A percentile compares a stretch with the other conserved stretches of the same genome.
Conservation (phyloP, 2,888 invertebrate species). For the Eupsilia transversa region DNA sequence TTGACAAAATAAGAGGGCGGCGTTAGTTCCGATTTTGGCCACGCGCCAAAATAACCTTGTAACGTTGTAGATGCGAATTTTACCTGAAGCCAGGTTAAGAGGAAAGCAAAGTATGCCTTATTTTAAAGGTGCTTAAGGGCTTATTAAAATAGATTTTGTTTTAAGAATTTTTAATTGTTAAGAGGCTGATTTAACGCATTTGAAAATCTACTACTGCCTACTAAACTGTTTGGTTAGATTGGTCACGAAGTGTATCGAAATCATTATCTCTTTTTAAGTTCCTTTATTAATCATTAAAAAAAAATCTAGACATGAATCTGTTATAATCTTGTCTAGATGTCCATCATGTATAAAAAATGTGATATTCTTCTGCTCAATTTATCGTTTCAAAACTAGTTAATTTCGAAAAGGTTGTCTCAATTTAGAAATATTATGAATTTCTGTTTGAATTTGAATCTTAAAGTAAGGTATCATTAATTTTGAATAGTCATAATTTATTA, state of each 20-base stretch:
- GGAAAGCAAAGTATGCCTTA: constrained; percentile 41
- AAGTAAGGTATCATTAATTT: too few species aligned
- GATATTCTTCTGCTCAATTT: constrained; percentile 46
- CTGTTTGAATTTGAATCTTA: neutral
- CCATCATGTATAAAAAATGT: constrained; percentile 19
- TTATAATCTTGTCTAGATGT: neutral
- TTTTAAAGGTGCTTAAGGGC: constrained; percentile 35
- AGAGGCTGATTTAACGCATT: constrained; percentile 13
- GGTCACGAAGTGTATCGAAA: neutral
- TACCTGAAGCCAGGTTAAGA: constrained; percentile 29
- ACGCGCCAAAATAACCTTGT: neutral
- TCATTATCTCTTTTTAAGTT: neutral
- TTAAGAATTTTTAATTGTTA: constrained; percentile 34
- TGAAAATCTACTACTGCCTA: constrained; percentile 8
- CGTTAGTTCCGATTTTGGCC: neutral
- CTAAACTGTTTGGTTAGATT: neutral
- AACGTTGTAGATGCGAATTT: constrained; percentile 12
- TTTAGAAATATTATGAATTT: constrained; percentile 4
- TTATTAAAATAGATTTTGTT: constrained; percentile 25
- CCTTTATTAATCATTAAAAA: too few species aligned
- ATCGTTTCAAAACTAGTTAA: constrained; percentile 8
- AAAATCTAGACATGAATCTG: too few species aligned
- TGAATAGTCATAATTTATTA: neutral
- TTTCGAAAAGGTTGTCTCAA: constrained; percentile 24
- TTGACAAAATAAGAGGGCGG: neutral